Conservation (phyloP, 2,888 invertebrate genomes). For the Ichneumon xanthorius region DNA sequence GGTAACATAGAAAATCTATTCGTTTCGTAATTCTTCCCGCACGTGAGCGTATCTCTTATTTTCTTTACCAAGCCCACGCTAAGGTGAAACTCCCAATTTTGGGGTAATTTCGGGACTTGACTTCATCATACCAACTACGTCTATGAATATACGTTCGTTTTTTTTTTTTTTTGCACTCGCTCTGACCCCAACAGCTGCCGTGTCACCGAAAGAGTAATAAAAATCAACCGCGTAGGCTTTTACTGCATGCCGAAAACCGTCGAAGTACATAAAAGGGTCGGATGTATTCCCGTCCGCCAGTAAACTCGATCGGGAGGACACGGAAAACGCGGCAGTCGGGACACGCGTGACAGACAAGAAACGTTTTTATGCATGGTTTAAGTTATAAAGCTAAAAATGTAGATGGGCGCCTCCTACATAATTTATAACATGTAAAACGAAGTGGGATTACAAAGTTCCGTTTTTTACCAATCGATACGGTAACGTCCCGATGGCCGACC, state of each 20-base stretch:
- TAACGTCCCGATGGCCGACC: too few species aligned
- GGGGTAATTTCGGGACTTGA: not conserved
- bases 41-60: not conserved
- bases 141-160: not conserved
- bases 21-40: slow-evolving; percentile 50
- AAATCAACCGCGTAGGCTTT: not conserved
- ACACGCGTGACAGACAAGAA: too few species aligned
- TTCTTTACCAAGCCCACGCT: not conserved
- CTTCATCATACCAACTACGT: not conserved
- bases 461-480: too few species aligned
- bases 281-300: too few species aligned
- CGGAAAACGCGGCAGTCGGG: too few species aligned
- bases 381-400: too few species aligned
- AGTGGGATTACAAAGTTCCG: too few species aligned
- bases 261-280: too few species aligned
- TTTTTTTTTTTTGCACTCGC: not conserved
- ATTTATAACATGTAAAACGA: too few species aligned
- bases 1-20: slow-evolving; percentile 55
- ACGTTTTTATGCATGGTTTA: too few species aligned
- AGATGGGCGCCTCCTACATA: too few species aligned
- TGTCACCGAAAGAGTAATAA: not conserved
- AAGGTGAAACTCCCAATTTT: not conserved
- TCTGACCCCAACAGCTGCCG: not conserved
- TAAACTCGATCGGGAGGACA: too few species aligned
- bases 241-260: not conserved